Evolutionary conservation across 2,797 vertebrate species (phyloP), one percentile per base, ranked within the genome.

Genomic region (Hybognathus amarus): DNA sequence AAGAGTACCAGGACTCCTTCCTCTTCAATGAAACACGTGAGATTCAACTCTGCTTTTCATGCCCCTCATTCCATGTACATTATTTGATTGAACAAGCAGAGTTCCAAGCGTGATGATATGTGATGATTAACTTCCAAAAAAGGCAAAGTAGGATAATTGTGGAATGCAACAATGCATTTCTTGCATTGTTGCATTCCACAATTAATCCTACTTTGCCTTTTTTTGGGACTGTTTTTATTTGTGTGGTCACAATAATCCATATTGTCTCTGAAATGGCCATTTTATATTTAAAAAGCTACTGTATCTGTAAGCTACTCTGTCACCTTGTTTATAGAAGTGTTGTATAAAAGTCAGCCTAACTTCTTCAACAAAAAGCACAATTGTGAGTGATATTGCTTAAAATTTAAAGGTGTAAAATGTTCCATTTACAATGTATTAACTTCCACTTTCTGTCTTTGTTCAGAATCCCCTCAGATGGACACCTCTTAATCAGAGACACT

Each of bases 1-100:
- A 98, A 91, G 97, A 98, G 74, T 98, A 97, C 87, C 97, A 98
- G 92, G 97, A 98, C 12, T 97, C 97, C 77, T 98, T 97, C 91
- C 96, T 98, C 90, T 98, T 97, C 89, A 97, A 98, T 1, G 97
- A 98, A 94, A 94, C 97, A 87, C 95, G 97, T 98, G 89, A 96
- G 97, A 94, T 36, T 11, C 0, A 71, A 38, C 54, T 38, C 40
- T 30, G 13, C 52, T 10, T 80, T 67, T 22, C 27, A 24, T 79
- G 24, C 18, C 24, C 0, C 20, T 50, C 11, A 64, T 77, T 63
- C 13, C 38, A 6, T 40, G 13, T 59, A 6, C 36, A 36, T 52
- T 22, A 75, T 75, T 40, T 17, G 2, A 38, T 24, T 56, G 22
- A 33, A 38, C 12, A 17, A 38, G 20, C 20, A 24, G 20, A 15